A percentile compares a stretch with the other conserved stretches of the same genome.
These are phyloP conservation scores for Apostichopus parvimensis DNA, from an alignment of 35 echinoderm and acorn worm genomes.

Conservation along the genomic window DNA sequence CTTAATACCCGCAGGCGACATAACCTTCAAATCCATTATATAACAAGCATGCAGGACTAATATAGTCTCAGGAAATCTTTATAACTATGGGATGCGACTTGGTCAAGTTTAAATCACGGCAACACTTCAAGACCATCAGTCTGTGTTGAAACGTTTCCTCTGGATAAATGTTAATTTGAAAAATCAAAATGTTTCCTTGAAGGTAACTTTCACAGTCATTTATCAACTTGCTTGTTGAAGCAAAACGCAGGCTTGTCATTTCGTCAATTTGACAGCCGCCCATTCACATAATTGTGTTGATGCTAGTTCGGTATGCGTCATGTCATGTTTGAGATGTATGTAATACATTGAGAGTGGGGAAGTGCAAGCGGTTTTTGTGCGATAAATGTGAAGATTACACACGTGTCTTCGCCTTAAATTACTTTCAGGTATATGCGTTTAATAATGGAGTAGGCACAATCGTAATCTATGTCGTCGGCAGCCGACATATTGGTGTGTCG, in stretches of 20 bases:
- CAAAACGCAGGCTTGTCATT: neutral
- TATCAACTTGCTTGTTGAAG: neutral
- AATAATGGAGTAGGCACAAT: too few relatives aligned
- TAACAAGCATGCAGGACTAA: neutral
- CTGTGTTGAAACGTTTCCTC: neutral
- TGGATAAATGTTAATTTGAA: conserved; percentile 3
- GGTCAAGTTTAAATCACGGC: conserved; percentile 8
- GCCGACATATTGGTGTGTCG: too few relatives aligned
- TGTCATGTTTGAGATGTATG: too few relatives aligned
- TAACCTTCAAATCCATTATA: neutral
- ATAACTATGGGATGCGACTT: neutral
- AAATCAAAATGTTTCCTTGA: conserved; percentile 4
- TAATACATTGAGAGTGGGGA: too few relatives aligned
- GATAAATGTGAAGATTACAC: too few relatives aligned
- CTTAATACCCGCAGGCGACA: neutral
- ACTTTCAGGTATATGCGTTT: too few relatives aligned
- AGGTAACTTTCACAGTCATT: conserved; percentile 4
- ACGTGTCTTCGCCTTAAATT: too few relatives aligned
- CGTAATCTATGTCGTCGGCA: too few relatives aligned
- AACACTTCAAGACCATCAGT: neutral
- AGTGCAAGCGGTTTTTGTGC: too few relatives aligned
- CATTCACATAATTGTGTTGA: neutral
- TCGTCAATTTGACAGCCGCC: neutral
- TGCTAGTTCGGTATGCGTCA: neutral
- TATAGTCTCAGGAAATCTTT: neutral